A percentile compares a stretch with the other conserved stretches of the same genome.
Conservation (phyloP, 2,888 invertebrate genomes). For the Sphaeridia pumilis region DNA sequence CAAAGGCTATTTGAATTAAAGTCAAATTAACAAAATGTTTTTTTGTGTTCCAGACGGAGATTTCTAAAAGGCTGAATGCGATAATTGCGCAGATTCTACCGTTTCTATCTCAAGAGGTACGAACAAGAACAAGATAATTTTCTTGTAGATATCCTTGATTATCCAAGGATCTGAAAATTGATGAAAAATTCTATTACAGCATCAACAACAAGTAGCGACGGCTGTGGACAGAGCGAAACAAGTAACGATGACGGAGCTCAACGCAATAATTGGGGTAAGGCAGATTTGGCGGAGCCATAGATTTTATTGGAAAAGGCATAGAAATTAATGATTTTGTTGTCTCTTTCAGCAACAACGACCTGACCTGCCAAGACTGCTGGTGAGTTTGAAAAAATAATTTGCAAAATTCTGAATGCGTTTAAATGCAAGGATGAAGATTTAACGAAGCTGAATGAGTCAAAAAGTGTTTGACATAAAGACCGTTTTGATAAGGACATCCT, state of each 20-base stretch:
- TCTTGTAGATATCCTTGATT: no score
- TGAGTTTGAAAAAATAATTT: constrained; percentile 36
- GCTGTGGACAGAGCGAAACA: constrained; percentile 96
- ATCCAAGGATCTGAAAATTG: no score
- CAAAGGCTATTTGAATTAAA: no score
- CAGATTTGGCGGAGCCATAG: constrained; percentile 6
- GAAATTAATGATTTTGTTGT: constrained; percentile 39
- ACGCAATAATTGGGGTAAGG: constrained; percentile 94
- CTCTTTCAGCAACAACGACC: constrained; percentile 76
- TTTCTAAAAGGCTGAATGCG: constrained; percentile 90
- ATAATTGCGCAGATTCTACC: constrained; percentile 56
- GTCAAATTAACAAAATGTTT: no score
- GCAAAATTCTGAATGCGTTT: background rate
- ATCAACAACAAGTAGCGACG: constrained; percentile 72
- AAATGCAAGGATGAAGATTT: constrained; percentile 1
- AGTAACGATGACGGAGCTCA: constrained; percentile 93
- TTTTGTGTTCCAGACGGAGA: constrained; percentile 94
- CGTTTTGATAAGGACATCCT: constrained; percentile 30
- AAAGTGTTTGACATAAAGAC: background rate
- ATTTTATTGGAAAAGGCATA: background rate
- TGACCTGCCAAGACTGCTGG: constrained; percentile 57
- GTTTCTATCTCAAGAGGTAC: constrained; percentile 20
- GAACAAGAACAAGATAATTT: background rate
- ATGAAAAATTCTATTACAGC: no score
- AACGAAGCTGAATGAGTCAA: no score